Percentiles rank a stretch among this genome's conserved stretches.
Conservation (phyloP, 2,797 vertebrate species). For the Antrozous pallidus region DNA sequence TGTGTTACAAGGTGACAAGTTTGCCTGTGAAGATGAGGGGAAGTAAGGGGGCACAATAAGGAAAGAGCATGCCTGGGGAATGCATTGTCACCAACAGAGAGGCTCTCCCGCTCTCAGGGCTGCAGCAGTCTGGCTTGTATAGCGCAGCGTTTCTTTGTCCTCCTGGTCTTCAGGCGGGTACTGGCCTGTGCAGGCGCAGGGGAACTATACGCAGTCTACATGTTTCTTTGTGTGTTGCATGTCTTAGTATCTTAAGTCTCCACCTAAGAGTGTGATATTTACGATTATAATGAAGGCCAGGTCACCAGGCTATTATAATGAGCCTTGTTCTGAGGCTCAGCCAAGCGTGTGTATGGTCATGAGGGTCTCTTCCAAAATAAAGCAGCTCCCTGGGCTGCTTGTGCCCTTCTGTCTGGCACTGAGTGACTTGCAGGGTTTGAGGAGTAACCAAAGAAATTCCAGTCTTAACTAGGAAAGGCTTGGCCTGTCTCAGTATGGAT, state of each 20-base stretch:
- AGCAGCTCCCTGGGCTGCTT: not conserved
- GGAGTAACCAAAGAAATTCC: not conserved
- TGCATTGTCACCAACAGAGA: not conserved
- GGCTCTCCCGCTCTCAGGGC: not conserved
- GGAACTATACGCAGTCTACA: not conserved
- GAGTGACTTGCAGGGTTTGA: not conserved
- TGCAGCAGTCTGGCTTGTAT: fast-evolving
- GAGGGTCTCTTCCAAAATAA: not conserved
- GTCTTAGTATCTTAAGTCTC: not conserved
- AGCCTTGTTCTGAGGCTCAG: not conserved
- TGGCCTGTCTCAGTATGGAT: not conserved
- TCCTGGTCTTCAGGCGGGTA: not conserved
- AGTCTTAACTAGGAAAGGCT: not conserved
- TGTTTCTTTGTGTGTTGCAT: not conserved
- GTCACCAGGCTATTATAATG: not conserved
- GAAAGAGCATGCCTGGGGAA: not conserved
- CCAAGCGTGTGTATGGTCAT: not conserved
- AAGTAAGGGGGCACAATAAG: not conserved
- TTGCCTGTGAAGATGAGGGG: not conserved
- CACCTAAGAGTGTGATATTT: not conserved
- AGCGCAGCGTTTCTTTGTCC: not conserved
- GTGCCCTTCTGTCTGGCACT: not conserved
- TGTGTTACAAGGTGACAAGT: not conserved
- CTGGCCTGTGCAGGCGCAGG: not conserved
- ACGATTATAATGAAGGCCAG: not conserved